These are phyloP conservation scores for Microctonus hyperodae DNA, from an alignment of 2,888 invertebrate species.

Conservation along the genomic window DNA sequence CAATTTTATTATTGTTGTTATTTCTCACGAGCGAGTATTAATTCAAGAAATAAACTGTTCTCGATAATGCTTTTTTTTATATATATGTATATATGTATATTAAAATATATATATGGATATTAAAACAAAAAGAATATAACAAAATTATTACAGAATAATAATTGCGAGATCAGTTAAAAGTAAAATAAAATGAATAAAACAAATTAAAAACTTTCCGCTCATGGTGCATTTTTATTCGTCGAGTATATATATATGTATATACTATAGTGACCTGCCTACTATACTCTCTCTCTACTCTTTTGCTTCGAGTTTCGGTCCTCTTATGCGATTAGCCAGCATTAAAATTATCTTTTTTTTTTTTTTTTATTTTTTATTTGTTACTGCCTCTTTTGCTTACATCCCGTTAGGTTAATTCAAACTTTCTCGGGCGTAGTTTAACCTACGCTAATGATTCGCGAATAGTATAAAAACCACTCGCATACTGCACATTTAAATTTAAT, in stretches of 20 bases:
- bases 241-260: too few relatives aligned
- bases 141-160: neutral
- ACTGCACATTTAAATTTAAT: neutral
- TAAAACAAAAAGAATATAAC: neutral
- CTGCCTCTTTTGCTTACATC: too few relatives aligned
- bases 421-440: neutral
- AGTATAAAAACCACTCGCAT: neutral
- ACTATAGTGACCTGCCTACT: too few relatives aligned
- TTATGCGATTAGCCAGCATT: neutral
- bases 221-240: neutral
- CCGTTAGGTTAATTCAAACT: neutral
- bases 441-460: neutral
- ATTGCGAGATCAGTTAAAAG: neutral
- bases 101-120: too few relatives aligned
- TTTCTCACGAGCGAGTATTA: neutral
- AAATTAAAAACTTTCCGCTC: neutral
- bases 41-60: neutral
- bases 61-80: slow-evolving; percentile 8
- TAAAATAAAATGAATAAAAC: neutral
- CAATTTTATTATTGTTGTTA: neutral
- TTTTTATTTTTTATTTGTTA: too few relatives aligned
- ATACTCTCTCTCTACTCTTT: neutral
- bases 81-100: too few relatives aligned
- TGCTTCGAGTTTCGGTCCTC: neutral
- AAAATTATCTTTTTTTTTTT: neutral